Base-by-base conservation (phyloP, 2,113 vertebrate species). In the Puffinus mauretanicus region DNA sequence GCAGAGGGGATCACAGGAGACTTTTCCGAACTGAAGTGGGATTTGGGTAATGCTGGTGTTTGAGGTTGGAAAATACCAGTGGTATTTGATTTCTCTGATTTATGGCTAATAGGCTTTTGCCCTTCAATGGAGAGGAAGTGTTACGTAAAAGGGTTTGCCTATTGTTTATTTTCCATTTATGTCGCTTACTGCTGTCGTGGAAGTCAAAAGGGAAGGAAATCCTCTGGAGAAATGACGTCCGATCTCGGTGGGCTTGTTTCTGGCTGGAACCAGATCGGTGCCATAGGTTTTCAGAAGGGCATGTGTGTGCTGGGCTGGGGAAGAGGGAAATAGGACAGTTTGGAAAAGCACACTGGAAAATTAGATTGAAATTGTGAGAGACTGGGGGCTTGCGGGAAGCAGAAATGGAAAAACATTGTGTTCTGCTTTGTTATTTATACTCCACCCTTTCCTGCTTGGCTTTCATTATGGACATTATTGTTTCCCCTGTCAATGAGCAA, bases 371-470 rank as follows among this genome's bases (percentile, higher is more conserved):
- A 95, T 85, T 92, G 24, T 49, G 62, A 81, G 76, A 90, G 75
- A 26, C 47, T 57, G 22, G 65, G 40, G 73, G 25, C 58, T 95
- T 94, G 78, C 32, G 62, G 96, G 86, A 97, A 95, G 58, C 82
- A 95, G 70, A 87, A 96, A 94, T 97, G 90, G 97, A 94, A 96
- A 93, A 95, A 90, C 94, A 84, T 85, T 79, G 25, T 96, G 87
- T 96, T 95, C 91, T 91, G 47, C 82, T 79, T 96, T 92, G 87
- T 95, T 97, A 90, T 65, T 75, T 96, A 47, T 61, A 79, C 96
- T 79, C 94, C 96, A 95, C 96, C 96, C 95, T 94, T 92, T 89
- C 86, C 92, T 88, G 46, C 72, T 95, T 92, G 97, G 96, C 96
- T 95, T 85, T 96, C 73, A 2, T 52, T 72, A 44, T 44, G 75